Evolutionary conservation across 2,113 vertebrate species (phyloP).

Genomic region (Phocoena phocoena): DNA sequence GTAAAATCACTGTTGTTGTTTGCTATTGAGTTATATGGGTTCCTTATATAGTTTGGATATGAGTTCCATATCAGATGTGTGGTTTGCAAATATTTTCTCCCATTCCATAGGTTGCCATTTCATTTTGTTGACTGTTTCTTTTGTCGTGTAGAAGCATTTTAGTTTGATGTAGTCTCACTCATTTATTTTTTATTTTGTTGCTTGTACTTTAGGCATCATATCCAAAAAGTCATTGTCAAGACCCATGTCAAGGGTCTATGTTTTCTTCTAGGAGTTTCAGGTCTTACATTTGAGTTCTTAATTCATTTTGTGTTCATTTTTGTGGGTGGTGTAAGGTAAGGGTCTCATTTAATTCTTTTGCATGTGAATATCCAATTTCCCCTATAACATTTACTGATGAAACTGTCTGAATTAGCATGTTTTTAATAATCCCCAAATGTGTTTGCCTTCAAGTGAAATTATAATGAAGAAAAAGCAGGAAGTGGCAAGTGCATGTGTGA

Average conservation of each 20-base stretch:
- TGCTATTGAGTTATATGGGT: neutral
- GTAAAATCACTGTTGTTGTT: neutral
- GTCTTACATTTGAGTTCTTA: neutral
- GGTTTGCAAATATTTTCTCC: neutral
- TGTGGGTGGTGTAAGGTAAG: neutral
- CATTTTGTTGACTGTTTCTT: neutral
- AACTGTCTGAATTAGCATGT: neutral
- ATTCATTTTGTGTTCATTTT: neutral
- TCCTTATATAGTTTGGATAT: neutral
- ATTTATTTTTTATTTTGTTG: neutral
- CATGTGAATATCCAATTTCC: neutral
- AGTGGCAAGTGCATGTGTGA: neutral
- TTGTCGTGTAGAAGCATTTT: neutral
- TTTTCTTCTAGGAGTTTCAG: neutral
- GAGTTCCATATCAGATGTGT: neutral
- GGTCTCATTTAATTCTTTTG: neutral
- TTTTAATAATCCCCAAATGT: conserved; percentile 34
- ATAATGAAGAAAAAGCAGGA: neutral
- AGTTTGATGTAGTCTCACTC: neutral
- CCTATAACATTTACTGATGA: neutral
- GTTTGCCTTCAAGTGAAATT: neutral
- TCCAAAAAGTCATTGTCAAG: neutral
- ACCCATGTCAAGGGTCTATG: neutral
- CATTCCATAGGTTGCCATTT: neutral
- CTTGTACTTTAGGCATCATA: neutral